Evolutionary conservation across 2,797 vertebrate genomes (phyloP).

Genomic region (Oreochromis grahami): DNA sequence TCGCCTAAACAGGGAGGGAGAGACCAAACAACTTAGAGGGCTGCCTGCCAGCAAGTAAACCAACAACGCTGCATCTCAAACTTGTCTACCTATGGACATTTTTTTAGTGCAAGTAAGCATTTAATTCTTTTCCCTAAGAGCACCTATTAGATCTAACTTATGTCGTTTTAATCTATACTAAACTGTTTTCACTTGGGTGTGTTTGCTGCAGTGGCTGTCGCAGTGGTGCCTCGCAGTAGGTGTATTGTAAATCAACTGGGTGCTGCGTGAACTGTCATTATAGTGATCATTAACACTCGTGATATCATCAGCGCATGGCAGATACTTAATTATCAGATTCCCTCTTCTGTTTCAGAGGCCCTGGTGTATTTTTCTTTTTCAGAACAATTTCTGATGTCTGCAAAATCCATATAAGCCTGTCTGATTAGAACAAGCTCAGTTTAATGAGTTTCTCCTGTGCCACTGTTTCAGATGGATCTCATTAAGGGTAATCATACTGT

Average conservation of each 20-base stretch:
- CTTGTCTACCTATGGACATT: constrained; percentile 57
- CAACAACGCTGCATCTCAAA: constrained; percentile 62
- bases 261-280: constrained; percentile 78
- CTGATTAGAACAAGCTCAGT: constrained; percentile 74
- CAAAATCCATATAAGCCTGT: constrained; percentile 77
- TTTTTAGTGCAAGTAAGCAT: constrained; percentile 51
- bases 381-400: constrained; percentile 75
- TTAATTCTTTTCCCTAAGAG: constrained; percentile 46
- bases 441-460: constrained; percentile 76
- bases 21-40: constrained; percentile 79
- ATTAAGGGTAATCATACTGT: constrained; percentile 78
- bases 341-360: constrained; percentile 71
- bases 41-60: constrained; percentile 72
- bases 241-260: constrained; percentile 74
- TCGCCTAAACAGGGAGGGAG: constrained; percentile 78
- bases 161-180: constrained; percentile 53
- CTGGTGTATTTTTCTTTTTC: constrained; percentile 70
- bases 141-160: constrained; percentile 35
- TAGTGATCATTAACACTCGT: constrained; percentile 78
- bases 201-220: constrained; percentile 61
- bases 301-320: constrained; percentile 77
- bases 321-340: constrained; percentile 75
- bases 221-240: constrained; percentile 70
- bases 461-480: constrained; percentile 73
- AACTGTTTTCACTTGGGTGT: constrained; percentile 46